Percentiles rank a stretch among this genome's conserved stretches.
Conservation (phyloP, 35 echinoderm and acorn worm species). For the Stichopus chloronotus region DNA sequence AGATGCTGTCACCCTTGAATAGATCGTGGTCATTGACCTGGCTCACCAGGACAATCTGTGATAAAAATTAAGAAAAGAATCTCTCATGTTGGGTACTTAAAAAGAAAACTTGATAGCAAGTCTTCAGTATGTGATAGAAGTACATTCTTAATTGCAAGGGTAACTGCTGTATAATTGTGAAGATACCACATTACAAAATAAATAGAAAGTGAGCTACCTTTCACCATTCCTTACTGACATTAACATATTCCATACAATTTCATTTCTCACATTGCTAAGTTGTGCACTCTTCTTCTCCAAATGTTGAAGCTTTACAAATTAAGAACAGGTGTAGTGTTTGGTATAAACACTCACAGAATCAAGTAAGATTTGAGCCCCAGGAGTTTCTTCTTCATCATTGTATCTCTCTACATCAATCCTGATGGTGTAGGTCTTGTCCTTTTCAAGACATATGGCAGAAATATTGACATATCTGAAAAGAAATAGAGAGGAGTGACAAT, state of each 20-base stretch:
- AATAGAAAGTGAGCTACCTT: no score
- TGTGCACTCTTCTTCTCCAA: no score
- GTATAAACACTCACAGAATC: constrained; percentile 80
- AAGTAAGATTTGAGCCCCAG: constrained; percentile 73
- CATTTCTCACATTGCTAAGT: no score
- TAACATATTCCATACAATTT: no score
- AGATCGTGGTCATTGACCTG: constrained; percentile 60
- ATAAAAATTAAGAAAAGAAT: background rate
- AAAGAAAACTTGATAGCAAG: no score
- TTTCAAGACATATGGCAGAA: constrained; percentile 77
- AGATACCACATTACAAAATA: no score
- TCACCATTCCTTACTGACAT: no score
- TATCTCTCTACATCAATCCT: constrained; percentile 83
- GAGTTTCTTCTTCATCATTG: constrained; percentile 38
- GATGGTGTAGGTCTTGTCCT: constrained; percentile 83
- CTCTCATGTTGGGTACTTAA: background rate
- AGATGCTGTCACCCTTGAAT: constrained; percentile 75
- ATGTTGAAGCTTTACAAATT: no score
- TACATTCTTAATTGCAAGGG: no score
- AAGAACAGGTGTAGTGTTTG: no score
- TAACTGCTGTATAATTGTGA: no score
- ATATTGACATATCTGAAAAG: constrained; percentile 18
- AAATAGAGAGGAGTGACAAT: background rate
- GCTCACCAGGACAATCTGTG: constrained; percentile 75
- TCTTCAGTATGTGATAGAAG: no score